Evolutionary conservation across 2,113 vertebrate genomes (phyloP).

Genomic region (Trogon melanurus): DNA sequence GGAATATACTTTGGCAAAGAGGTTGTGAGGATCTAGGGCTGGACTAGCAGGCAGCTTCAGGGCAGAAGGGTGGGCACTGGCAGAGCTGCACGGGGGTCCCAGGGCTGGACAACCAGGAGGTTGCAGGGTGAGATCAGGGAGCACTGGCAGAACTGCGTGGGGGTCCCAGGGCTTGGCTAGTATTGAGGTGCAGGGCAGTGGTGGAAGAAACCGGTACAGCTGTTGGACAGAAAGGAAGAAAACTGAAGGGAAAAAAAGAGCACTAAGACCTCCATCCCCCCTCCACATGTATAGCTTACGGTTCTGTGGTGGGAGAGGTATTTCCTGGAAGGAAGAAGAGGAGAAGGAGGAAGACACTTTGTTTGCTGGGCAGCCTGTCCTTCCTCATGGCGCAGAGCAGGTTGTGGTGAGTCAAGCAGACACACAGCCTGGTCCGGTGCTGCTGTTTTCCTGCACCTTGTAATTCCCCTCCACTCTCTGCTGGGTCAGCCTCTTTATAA

Average conservation of each 20-base stretch:
- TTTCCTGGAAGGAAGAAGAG: conserved; percentile 42
- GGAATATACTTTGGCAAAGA: neutral
- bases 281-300: neutral
- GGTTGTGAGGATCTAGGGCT: neutral
- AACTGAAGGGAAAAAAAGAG: neutral
- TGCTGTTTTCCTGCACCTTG: conserved; percentile 40
- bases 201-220: neutral
- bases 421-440: neutral
- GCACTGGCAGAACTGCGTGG: neutral
- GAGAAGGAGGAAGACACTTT: conserved; percentile 38
- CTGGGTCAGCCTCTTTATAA: conserved; percentile 52
- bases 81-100: neutral
- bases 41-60: neutral
- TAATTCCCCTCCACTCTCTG: neutral
- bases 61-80: neutral
- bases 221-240: neutral
- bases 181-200: neutral
- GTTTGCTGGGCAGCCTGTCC: neutral
- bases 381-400: conserved; percentile 36
- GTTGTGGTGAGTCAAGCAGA: neutral
- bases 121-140: neutral
- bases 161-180: neutral
- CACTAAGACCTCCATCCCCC: neutral
- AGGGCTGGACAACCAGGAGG: neutral
- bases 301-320: neutral